Evolutionary conservation across 2,797 vertebrate genomes (phyloP), one percentile per base, ranked within the genome.

Genomic region (Sebastes cheni): DNA sequence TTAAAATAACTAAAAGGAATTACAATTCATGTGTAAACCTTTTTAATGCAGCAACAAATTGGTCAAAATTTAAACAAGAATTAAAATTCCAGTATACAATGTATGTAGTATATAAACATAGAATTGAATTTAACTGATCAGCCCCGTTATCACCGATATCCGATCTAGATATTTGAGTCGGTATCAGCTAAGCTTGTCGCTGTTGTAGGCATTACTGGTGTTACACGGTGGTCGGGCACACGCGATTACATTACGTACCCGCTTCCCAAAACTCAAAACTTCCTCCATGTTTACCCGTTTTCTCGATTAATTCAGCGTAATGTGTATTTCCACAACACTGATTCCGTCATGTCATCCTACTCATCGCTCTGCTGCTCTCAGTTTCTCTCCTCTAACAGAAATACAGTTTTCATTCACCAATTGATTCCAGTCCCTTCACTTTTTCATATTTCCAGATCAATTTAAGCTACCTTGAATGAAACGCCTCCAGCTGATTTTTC

Each of bases 71-170:
- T 50, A 4, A 50, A 50, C 18, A 50, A 20, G 18, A 50, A 50
- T 50, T 50, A 0, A 50, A 50, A 50, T 50, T 50, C 0, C 46
- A 50, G 18, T 50, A 46, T 18, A 46, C 16, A 46, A 46, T 46
- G 42, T 50, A 20, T 50, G 0, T 50, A 50, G 46, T 50, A 18
- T 50, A 50, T 50, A 50, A 50, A 50, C 46, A 50, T 9, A 46
- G 6, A 20, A 20, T 50, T 50, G 18, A 50, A 50, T 50, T 50
- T 1, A n/a, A 50, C 0, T 0, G 18, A 50, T 50, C 18, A 0
- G 46, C 8, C 46, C 18, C 18, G 1, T 50, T 50, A 20, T 50
- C 46, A 50, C 46, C 46, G 2, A 50, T 50, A 50, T 50, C 46
- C 18, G 46, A 50, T 50, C 46, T 20, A 50, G 46, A 0, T 50